Evolutionary conservation across 1,140 invertebrate genomes (phyloP).

Genomic region (Trichoplusia ni): DNA sequence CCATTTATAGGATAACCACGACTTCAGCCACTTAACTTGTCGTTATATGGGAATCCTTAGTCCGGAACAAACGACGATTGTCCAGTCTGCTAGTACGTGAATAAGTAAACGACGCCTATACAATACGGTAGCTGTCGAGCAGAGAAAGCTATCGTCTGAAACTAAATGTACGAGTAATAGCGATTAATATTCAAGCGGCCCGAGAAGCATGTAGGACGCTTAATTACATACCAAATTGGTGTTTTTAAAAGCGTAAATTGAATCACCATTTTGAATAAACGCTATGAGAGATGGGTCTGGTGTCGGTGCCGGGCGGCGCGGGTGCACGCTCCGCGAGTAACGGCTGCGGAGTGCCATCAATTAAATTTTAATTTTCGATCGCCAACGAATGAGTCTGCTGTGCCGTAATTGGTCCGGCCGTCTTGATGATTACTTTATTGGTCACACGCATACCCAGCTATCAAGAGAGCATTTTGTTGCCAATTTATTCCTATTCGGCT

Average conservation of each 20-base stretch:
- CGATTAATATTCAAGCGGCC: not conserved
- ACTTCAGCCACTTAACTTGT: conserved; percentile 47
- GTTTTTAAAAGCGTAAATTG: conserved; percentile 65
- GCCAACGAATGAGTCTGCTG: conserved; percentile 61
- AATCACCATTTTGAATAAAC: conserved; percentile 76
- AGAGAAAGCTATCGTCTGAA: conserved; percentile 28
- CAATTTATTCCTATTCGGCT: conserved; percentile 62
- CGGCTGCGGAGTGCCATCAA: conserved; percentile 53
- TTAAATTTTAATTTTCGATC: conserved; percentile 75
- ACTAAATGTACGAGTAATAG: not conserved
- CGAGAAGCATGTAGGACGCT: conserved; percentile 14
- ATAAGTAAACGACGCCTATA: conserved; percentile 28
- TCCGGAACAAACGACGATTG: conserved; percentile 30
- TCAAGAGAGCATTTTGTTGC: conserved; percentile 48
- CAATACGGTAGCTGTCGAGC: conserved; percentile 23
- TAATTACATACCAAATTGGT: conserved; percentile 32
- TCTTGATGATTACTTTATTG: conserved; percentile 77
- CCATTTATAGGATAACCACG: conserved; percentile 46
- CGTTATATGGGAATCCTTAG: conserved; percentile 41
- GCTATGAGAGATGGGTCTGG: conserved; percentile 32
- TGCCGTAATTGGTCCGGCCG: conserved; percentile 64
- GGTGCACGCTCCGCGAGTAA: conserved; percentile 33
- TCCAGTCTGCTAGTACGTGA: conserved; percentile 22
- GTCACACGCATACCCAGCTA: conserved; percentile 57
- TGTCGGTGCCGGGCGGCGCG: conserved; percentile 40